Percentiles rank a stretch among this genome's conserved stretches.
Evolutionary conservation across 2,797 vertebrate species (phyloP).

Genomic region (Gymnocypris eckloni): DNA sequence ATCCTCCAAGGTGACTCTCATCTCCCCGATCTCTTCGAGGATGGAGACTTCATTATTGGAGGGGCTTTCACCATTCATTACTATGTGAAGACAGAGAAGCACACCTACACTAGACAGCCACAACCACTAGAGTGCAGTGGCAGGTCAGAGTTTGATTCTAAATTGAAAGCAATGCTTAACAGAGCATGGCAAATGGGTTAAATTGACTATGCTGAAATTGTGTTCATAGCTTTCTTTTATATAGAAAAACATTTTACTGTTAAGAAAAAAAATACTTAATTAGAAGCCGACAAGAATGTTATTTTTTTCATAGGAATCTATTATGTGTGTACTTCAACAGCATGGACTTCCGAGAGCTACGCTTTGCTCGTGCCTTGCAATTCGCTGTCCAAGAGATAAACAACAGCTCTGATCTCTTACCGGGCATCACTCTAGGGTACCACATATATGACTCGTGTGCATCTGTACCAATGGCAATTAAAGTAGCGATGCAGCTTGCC

Average conservation of each 20-base stretch:
- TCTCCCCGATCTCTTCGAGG: conserved; percentile 34
- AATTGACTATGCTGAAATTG: background rate
- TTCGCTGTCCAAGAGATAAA: conserved; percentile 55
- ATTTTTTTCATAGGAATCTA: too few relatives aligned
- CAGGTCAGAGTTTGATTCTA: conserved; percentile 26
- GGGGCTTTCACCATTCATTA: conserved; percentile 56
- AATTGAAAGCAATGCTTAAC: background rate
- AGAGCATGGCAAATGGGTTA: background rate
- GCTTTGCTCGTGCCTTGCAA: conserved; percentile 56
- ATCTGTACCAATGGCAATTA: conserved; percentile 51
- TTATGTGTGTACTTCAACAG: conserved; percentile 33
- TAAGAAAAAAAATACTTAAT: background rate
- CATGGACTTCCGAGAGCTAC: conserved; percentile 56
- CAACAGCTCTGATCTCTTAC: conserved; percentile 51
- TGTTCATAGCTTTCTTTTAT: background rate
- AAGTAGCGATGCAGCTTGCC: conserved; percentile 43
- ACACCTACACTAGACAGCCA: conserved; percentile 40
- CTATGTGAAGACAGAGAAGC: conserved; percentile 17
- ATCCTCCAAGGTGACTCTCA: conserved; percentile 32
- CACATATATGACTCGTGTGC: conserved; percentile 54
- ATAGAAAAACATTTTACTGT: too few relatives aligned
- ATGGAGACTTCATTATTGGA: conserved; percentile 59
- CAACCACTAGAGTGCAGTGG: conserved; percentile 42
- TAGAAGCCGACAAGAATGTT: background rate
- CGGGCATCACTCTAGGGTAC: conserved; percentile 50